Percentiles rank a stretch among this genome's conserved stretches.
Evolutionary conservation across 2,113 vertebrate species (phyloP).

Genomic region (Turdus rufiventris): DNA sequence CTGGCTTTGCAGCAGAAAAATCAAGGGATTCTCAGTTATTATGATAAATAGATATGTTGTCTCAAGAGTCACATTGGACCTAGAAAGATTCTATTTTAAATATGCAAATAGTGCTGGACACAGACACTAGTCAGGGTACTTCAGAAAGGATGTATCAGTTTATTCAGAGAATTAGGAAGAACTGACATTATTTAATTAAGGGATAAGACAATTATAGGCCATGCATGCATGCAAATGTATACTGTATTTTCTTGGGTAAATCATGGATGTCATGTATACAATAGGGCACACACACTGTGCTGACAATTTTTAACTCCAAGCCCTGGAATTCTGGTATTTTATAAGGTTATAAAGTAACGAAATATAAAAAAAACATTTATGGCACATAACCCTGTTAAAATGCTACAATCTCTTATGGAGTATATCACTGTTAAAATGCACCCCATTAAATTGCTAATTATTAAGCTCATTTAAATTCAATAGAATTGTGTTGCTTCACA

Average conservation of each 20-base stretch:
- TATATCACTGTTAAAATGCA: neutral
- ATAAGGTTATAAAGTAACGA: neutral
- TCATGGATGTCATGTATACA: neutral
- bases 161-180: neutral
- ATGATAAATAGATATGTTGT: neutral
- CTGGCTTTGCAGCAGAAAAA: neutral
- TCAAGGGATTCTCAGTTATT: neutral
- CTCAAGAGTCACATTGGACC: neutral
- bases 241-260: neutral
- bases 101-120: neutral
- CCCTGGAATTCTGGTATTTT: neutral
- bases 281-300: neutral
- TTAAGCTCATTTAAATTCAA: neutral
- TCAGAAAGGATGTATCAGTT: neutral
- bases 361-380: neutral
- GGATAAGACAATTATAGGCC: neutral
- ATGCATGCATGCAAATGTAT: neutral
- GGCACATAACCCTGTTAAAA: neutral
- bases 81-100: neutral
- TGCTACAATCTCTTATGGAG: neutral
- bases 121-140: neutral
- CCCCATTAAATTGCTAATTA: neutral
- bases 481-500: neutral
- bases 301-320: neutral
- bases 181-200: neutral